Percentiles rank a stretch among this genome's conserved stretches.
Evolutionary conservation across 1,140 invertebrate species (phyloP).

Genomic region (Sitophilus oryzae): DNA sequence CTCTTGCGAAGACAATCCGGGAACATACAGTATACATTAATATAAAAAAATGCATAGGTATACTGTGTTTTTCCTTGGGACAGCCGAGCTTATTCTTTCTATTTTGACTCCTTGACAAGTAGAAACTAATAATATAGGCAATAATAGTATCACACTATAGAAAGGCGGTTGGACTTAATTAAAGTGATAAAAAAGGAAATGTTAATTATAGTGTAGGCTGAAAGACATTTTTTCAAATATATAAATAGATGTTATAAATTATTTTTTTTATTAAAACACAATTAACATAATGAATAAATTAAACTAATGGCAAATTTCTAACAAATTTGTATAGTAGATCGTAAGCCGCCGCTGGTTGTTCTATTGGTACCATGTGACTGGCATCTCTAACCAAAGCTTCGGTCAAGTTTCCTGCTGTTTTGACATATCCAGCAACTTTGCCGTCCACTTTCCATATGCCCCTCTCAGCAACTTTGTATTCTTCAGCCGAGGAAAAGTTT

Average conservation of each 20-base stretch:
- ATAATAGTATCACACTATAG: too few species aligned
- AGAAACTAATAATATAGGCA: too few species aligned
- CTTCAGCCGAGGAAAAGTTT: constrained; percentile 54
- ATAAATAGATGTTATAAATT: background rate
- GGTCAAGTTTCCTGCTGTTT: constrained; percentile 64
- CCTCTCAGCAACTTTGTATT: constrained; percentile 56
- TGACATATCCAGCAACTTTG: constrained; percentile 67
- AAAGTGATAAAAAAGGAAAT: background rate
- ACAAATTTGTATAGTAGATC: constrained; percentile 72
- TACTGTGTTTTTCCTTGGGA: too few species aligned
- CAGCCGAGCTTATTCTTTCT: too few species aligned
- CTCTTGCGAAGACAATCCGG: too few species aligned
- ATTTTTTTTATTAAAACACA: background rate
- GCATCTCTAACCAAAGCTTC: constrained; percentile 69
- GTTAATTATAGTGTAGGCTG: background rate
- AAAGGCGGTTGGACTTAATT: too few species aligned
- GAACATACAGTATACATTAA: too few species aligned
- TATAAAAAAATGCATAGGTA: too few species aligned
- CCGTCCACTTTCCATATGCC: constrained; percentile 58
- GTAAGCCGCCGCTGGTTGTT: constrained; percentile 68
- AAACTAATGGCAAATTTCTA: constrained; percentile 33
- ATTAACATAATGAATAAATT: too few species aligned
- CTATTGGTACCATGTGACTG: constrained; percentile 72
- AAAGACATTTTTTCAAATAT: background rate
- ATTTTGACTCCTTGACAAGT: too few species aligned